Base-by-base conservation (phyloP, 2,113 vertebrate genomes). In the Cinclus mexicanus region DNA sequence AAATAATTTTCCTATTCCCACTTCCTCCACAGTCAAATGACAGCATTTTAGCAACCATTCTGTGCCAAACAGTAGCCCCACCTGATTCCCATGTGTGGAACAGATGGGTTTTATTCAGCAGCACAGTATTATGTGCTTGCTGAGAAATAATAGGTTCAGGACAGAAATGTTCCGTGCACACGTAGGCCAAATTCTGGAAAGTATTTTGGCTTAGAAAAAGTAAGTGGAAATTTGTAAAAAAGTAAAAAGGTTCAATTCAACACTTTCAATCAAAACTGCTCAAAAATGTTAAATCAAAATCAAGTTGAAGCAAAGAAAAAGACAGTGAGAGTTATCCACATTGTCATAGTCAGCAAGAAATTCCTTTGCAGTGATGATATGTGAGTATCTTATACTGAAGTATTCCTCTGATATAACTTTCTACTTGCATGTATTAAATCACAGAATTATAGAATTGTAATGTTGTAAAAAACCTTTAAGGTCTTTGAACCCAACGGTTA, bases 51-150 rank as follows among this genome's bases (percentile, higher is more conserved):
- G 75, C 67, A 94, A 67, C 16, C 20, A 20, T 61, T 88, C 89
- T 15, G 23, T 71, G 71, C 75, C 90, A 88, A 96, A 67, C 52
- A 88, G 71, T 74, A 90, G 79, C 71, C 79, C 71, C 85, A 95
- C 76, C 33, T 90, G 82, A 96, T 85, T 93, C 88, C 83, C 42
- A 72, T 67, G 70, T 59, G 70, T 86, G 29, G 28, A 94, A 46
- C 75, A 90, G 63, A 83, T 80, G 60, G n/a, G 7, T 88, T 90
- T 86, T 77, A 76, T 70, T 83, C 67, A 90, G 37, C 37, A 86
- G 57, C 42, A 42, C 6, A 65, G 24, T 61, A 89, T 69, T 81
- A 89, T 7, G 15, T 44, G 55, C 75, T 88, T 88, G 28, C 50
- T 76, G 68, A 83, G 71, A 94, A 92, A 22, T 24, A 84, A 80